phyloP scores from a whole-genome alignment of 2,888 invertebrate genomes.

The Megaustenia siamemsis region DNA sequence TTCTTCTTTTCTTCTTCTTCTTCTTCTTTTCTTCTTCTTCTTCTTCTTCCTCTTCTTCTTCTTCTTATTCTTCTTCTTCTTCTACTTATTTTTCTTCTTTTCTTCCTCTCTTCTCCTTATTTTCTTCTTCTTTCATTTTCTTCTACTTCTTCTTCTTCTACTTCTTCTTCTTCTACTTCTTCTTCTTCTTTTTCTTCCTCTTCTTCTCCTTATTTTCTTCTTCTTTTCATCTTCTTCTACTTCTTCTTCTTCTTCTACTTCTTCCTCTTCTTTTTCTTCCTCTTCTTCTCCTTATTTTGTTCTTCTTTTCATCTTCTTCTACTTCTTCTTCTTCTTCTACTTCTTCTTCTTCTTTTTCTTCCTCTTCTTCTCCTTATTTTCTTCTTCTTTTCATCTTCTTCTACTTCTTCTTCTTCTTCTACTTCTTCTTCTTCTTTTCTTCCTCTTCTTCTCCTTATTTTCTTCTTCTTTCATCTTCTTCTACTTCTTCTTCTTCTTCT shows the following conservation, averaged over 20 bases:
- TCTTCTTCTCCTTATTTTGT: not conserved
- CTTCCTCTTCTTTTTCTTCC: not conserved
- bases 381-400: not conserved
- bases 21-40: not conserved
- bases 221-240: not conserved
- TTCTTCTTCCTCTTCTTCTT: not conserved
- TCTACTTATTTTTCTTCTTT: not conserved
- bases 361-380: not conserved
- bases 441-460: no score
- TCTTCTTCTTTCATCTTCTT: no score
- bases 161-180: not conserved
- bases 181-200: not conserved
- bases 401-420: not conserved
- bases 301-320: not conserved
- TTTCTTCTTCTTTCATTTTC: not conserved
- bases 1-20: not conserved
- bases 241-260: not conserved
- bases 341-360: not conserved
- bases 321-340: not conserved
- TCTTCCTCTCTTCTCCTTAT: not conserved
- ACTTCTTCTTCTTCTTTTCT: not conserved
- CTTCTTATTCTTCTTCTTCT: not conserved
- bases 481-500: not conserved
- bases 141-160: not conserved
- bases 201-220: not conserved